phyloP scores from a whole-genome alignment of 2,888 invertebrate genomes.

The Catonia carolina region DNA sequence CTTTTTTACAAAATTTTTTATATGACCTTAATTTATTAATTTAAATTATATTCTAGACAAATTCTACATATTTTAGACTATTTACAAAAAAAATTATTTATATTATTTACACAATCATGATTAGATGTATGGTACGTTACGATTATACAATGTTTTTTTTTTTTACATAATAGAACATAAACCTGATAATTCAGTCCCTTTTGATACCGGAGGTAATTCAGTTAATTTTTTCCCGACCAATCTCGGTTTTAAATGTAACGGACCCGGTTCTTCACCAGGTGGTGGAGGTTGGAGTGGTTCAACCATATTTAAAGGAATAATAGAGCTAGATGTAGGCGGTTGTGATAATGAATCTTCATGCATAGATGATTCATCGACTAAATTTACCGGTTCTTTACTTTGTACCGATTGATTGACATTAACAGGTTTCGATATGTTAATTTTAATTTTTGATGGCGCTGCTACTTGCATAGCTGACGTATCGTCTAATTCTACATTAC shows the following conservation, averaged over 20 bases:
- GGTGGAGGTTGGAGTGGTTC: constrained; percentile 48
- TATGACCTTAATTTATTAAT: not conserved
- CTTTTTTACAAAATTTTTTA: not conserved
- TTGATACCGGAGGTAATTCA: constrained; percentile 61
- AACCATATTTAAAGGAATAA: constrained; percentile 16
- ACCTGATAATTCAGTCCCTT: constrained; percentile 75
- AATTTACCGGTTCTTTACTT: not conserved
- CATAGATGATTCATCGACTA: not conserved
- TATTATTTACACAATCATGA: not conserved
- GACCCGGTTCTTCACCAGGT: constrained; percentile 47
- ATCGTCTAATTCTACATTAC: constrained; percentile 62
- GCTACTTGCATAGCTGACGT: constrained; percentile 42
- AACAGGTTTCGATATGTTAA: constrained; percentile 68
- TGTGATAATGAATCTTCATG: not conserved
- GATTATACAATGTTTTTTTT: too few species aligned
- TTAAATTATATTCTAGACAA: too few species aligned
- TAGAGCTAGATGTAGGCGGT: constrained; percentile 17
- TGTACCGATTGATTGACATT: not conserved
- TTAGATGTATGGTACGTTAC: not conserved
- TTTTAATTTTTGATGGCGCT: constrained; percentile 60
- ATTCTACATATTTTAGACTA: not conserved
- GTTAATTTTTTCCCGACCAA: constrained; percentile 60
- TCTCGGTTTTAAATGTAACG: constrained; percentile 52
- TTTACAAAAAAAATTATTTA: not conserved
- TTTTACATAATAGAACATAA: constrained; percentile 78